Evolutionary conservation across 2,888 invertebrate genomes (phyloP), one percentile per base, ranked within the genome.

Genomic region (Microchrysa polita): DNA sequence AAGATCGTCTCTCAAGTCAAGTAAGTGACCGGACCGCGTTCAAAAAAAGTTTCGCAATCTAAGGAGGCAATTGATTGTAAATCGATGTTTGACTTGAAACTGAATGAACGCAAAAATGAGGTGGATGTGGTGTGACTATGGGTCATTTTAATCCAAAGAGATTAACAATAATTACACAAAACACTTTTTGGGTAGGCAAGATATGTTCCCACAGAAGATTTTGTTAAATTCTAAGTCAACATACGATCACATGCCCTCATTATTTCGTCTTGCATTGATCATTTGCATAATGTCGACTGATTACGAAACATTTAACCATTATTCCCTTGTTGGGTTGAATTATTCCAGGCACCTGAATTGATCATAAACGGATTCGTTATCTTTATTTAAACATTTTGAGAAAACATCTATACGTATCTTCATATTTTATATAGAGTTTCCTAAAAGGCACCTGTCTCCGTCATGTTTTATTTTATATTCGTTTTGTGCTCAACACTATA

Each of bases 41-140:
- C 65, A 65, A 65, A 48, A n/a, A n/a, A 65, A 34, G 65, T 55
- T 57, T 57, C 20, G 69, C 20, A 20, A 42, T 55, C 57, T 57
- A 22, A 55, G 52, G 34, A 67, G 67, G 67, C 67, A 53, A 67
- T 67, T 52, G 67, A 67, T 67, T 48, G 67, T 67, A 53, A 67
- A 67, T 52, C 67, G 67, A 67, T 40, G 67, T 67, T 52, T 67
- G 53, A 67, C 67, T 67, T 27, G 23, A 53, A 67, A 16, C 34
- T 48, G 10, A 48, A n/a, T n/a, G n/a, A n/a, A n/a, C 48, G 12
- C 2, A 48, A n/a, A 48, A n/a, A 48, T 48, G 16, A 48, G 48
- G 48, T n/a, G 48, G 48, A 48, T 12, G 48, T n/a, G 12, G 48
- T 48, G 48, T 48, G 4, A 34, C 27, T 48, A n/a, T n/a, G 48